These are phyloP conservation scores for Leucophora obtusa DNA, from an alignment of 2,888 invertebrate species.

Conservation along the genomic window DNA sequence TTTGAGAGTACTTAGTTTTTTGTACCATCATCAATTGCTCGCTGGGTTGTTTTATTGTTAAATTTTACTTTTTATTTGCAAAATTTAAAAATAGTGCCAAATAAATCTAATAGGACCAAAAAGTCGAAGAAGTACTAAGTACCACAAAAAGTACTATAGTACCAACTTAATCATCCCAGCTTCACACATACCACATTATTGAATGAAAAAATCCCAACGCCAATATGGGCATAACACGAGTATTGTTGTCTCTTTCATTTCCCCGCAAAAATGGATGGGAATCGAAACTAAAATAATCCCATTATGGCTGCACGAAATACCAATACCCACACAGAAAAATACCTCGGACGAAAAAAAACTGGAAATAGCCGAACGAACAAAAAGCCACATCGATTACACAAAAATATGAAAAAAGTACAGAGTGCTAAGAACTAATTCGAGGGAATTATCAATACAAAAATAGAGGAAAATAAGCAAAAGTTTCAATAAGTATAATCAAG, in stretches of 20 bases:
- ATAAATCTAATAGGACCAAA: too few relatives aligned
- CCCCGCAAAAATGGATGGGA: slow-evolving; percentile 3
- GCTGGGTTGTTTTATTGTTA: too few relatives aligned
- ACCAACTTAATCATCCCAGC: too few relatives aligned
- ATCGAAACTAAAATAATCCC: slow-evolving; percentile 30
- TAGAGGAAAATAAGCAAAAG: slow-evolving; percentile 2
- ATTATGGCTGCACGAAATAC: slow-evolving; percentile 36
- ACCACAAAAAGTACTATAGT: too few relatives aligned
- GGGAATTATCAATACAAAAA: slow-evolving; percentile 31
- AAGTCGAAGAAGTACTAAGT: too few relatives aligned
- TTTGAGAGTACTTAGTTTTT: too few relatives aligned
- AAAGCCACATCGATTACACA: slow-evolving; percentile 48
- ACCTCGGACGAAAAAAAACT: slow-evolving; percentile 39
- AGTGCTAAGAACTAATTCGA: slow-evolving; percentile 25
- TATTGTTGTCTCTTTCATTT: slow-evolving; percentile 40
- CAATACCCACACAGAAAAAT: slow-evolving; percentile 52
- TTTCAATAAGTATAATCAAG: not conserved
- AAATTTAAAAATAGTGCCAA: too few relatives aligned
- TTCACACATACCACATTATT: not conserved
- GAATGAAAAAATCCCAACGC: slow-evolving; percentile 7
- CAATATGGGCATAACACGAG: not conserved
- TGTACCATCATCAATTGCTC: too few relatives aligned
- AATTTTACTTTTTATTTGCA: too few relatives aligned
- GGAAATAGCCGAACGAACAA: slow-evolving; percentile 26
- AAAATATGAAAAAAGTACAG: slow-evolving; percentile 22